A percentile compares a stretch with the other conserved stretches of the same genome.
Evolutionary conservation across 2,888 invertebrate genomes (phyloP).

Genomic region (Glyphotaelius pellucidus): DNA sequence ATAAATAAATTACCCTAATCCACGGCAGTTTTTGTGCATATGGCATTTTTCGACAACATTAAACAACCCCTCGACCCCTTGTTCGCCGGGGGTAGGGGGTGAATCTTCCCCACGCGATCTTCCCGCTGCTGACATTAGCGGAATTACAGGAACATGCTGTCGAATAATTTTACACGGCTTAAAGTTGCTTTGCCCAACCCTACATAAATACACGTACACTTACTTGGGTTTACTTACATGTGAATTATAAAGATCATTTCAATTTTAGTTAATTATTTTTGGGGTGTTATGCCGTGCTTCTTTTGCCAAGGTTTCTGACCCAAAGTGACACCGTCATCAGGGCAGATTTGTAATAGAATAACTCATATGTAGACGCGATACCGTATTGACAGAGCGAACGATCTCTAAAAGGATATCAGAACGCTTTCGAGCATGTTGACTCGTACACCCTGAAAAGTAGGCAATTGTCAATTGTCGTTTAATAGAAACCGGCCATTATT

Average conservation of each 20-base stretch:
- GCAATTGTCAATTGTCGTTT: no score
- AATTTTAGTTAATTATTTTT: no score
- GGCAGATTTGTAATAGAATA: no score
- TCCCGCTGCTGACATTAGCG: slow-evolving; percentile 55
- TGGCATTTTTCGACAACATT: slow-evolving; percentile 23
- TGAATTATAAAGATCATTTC: neutral
- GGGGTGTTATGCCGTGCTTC: no score
- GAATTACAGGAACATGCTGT: slow-evolving; percentile 59
- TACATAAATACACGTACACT: neutral
- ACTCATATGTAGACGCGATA: no score
- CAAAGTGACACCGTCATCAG: no score
- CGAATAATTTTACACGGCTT: slow-evolving; percentile 62
- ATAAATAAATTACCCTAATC: neutral
- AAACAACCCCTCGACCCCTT: slow-evolving; percentile 5
- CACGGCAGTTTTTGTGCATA: neutral
- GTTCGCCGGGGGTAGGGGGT: neutral
- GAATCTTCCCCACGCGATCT: slow-evolving; percentile 45
- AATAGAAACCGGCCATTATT: no score
- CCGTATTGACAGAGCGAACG: no score
- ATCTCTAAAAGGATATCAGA: no score
- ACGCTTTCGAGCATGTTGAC: no score
- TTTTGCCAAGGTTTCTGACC: no score
- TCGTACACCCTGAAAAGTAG: no score
- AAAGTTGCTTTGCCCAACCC: neutral
- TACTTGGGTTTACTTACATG: neutral